Percentiles rank a stretch among this genome's conserved stretches.
These are phyloP conservation scores for Crambe crambe DNA, from an alignment of 37 sponge, comb jelly and placozoan genomes.

Conservation along the genomic window DNA sequence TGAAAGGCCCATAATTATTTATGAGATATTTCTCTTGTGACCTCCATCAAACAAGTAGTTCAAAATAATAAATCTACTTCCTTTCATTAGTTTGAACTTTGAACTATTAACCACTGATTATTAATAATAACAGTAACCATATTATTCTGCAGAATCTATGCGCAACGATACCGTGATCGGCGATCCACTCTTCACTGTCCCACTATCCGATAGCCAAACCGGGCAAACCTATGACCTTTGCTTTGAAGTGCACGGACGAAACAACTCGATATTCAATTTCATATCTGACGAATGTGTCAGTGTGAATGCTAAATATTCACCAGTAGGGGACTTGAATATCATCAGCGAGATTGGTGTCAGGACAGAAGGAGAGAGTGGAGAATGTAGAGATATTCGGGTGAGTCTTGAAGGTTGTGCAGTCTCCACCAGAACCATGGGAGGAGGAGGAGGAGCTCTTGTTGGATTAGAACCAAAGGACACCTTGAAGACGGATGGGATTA, in stretches of 20 bases:
- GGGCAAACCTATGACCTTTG: slow-evolving; percentile 30
- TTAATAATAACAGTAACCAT: too few relatives aligned
- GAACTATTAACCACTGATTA: too few relatives aligned
- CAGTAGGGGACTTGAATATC: slow-evolving; percentile 57
- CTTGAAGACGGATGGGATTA: slow-evolving; percentile 2
- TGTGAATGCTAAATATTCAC: slow-evolving; percentile 57
- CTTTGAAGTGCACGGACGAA: slow-evolving; percentile 60
- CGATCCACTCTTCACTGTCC: slow-evolving; percentile 60
- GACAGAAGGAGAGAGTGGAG: slow-evolving; percentile 24
- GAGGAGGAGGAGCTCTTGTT: too few relatives aligned
- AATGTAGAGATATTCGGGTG: slow-evolving; percentile 35
- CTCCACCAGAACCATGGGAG: not conserved
- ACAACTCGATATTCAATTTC: slow-evolving; percentile 41
- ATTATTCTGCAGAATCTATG: not conserved
- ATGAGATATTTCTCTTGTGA: too few relatives aligned
- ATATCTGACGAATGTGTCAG: slow-evolving; percentile 63
- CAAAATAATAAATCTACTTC: too few relatives aligned
- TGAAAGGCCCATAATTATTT: too few relatives aligned
- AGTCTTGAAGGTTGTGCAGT: slow-evolving; percentile 48
- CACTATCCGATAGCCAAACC: not conserved
- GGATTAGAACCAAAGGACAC: not conserved
- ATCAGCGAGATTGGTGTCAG: slow-evolving; percentile 45
- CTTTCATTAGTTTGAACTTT: too few relatives aligned
- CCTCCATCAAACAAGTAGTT: too few relatives aligned
- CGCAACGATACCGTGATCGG: slow-evolving; percentile 53